Conservation (phyloP, 2,797 vertebrate species). For the Astyanax mexicanus region DNA sequence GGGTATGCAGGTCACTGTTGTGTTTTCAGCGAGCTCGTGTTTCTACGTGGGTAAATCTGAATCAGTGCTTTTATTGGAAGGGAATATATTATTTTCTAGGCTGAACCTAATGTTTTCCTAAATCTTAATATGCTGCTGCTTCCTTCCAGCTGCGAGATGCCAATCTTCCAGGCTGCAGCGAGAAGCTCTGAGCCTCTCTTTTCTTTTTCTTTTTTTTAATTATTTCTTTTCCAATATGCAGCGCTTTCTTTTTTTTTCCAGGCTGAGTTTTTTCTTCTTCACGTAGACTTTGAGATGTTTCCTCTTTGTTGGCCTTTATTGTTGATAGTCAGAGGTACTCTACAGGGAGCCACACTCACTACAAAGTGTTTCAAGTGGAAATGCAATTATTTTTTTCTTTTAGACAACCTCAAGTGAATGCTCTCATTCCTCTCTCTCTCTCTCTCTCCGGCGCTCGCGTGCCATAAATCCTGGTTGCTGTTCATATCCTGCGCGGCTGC, state of each 20-base stretch:
- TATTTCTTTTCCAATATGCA: background rate
- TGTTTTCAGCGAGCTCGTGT: background rate
- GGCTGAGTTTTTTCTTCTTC: too few relatives aligned
- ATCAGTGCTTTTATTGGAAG: background rate
- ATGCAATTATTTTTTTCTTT: constrained; percentile 67
- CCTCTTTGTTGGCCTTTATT: constrained; percentile 47
- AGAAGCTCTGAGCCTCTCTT: background rate
- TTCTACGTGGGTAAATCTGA: background rate
- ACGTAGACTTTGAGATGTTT: background rate
- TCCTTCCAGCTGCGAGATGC: constrained; percentile 2
- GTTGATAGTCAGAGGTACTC: constrained; percentile 57
- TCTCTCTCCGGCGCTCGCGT: constrained; percentile 60
- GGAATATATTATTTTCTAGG: constrained; percentile 9
- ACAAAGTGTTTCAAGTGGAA: constrained; percentile 65
- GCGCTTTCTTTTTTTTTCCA: background rate
- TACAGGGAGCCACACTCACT: constrained; percentile 56
- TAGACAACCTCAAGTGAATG: constrained; percentile 52
- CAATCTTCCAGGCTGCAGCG: background rate
- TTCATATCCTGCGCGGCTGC: constrained; percentile 53
- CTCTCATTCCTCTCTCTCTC: constrained; percentile 65
- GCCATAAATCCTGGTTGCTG: constrained; percentile 61
- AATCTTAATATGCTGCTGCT: background rate
- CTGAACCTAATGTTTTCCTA: background rate
- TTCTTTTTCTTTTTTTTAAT: too few relatives aligned
- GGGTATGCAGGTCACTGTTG: background rate